These are phyloP conservation scores for Oryzias sinensis DNA, from an alignment of 2,797 vertebrate genomes.

Conservation along the genomic window DNA sequence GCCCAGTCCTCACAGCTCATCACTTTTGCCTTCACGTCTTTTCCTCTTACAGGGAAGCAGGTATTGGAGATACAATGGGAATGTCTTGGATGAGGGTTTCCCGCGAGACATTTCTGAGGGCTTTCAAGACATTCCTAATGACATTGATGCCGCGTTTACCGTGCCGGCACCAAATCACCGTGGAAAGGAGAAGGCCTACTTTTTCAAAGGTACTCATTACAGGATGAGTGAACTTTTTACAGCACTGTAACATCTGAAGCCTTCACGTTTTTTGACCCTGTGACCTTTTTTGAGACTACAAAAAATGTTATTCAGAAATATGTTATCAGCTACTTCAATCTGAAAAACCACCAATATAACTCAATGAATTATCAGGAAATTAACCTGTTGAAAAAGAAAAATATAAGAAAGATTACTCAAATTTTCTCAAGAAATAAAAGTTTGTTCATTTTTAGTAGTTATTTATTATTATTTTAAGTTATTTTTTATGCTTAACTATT, in stretches of 20 bases:
- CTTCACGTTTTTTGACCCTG: background rate
- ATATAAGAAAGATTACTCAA: no score
- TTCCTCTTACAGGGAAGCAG: constrained; percentile 76
- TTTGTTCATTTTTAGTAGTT: no score
- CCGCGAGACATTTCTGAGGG: constrained; percentile 86
- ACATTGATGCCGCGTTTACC: constrained; percentile 84
- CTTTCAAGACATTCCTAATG: constrained; percentile 81
- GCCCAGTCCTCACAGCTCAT: background rate
- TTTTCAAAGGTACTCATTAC: constrained; percentile 87
- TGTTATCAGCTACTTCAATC: no score
- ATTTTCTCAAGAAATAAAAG: no score
- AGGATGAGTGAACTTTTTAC: background rate
- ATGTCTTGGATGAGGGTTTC: constrained; percentile 81
- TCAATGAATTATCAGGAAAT: no score
- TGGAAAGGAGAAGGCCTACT: constrained; percentile 87
- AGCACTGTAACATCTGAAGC: background rate
- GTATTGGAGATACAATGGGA: constrained; percentile 92
- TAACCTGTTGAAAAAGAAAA: no score
- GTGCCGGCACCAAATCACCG: constrained; percentile 82
- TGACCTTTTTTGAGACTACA: no score
- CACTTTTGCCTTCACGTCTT: background rate
- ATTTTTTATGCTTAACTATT: background rate
- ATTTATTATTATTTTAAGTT: background rate
- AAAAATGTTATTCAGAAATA: no score
- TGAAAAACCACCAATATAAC: no score